Conservation (phyloP, 2,797 vertebrate genomes). For the Cyclopterus lumpus region DNA sequence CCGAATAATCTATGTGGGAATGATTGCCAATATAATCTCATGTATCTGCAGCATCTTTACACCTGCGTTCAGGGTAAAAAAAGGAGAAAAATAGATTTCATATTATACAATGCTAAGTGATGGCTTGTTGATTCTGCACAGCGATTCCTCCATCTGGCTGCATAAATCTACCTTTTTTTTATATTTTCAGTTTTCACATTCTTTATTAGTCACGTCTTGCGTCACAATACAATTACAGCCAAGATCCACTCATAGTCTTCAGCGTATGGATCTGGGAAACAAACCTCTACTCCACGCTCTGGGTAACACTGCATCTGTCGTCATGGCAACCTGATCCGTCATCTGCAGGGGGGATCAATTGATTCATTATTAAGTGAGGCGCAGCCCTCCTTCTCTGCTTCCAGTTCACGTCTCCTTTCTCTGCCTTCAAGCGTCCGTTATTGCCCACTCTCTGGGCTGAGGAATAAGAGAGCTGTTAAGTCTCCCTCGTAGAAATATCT, state of each 20-base stretch:
- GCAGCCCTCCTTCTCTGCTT: conserved; percentile 76
- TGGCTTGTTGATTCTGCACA: conserved; percentile 40
- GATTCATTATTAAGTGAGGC: conserved; percentile 83
- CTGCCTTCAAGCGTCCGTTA: conserved; percentile 79
- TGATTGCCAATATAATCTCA: conserved; percentile 31
- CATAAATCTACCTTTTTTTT: conserved; percentile 28
- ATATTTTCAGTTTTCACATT: conserved; percentile 19
- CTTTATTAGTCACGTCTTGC: conserved; percentile 27
- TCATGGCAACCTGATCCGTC: conserved; percentile 81
- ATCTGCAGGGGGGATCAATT: conserved; percentile 81
- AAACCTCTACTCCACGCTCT: conserved; percentile 58
- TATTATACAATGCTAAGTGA: conserved; percentile 18
- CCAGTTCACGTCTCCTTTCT: conserved; percentile 79
- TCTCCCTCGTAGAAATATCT: conserved; percentile 53
- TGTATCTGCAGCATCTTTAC: conserved; percentile 57
- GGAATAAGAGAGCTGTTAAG: conserved; percentile 67
- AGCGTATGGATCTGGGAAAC: conserved; percentile 50
- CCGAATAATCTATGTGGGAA: conserved; percentile 22
- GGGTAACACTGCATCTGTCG: conserved; percentile 77
- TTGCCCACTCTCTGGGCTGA: conserved; percentile 74
- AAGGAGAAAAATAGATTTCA: conserved; percentile 18
- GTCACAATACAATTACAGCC: conserved; percentile 42
- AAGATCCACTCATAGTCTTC: conserved; percentile 26
- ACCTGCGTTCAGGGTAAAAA: conserved; percentile 23
- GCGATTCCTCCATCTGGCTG: conserved; percentile 35